A percentile compares a stretch with the other conserved stretches of the same genome.
These are phyloP conservation scores for Drosophila tristis DNA, from an alignment of 1,140 invertebrate genomes.

Conservation along the genomic window DNA sequence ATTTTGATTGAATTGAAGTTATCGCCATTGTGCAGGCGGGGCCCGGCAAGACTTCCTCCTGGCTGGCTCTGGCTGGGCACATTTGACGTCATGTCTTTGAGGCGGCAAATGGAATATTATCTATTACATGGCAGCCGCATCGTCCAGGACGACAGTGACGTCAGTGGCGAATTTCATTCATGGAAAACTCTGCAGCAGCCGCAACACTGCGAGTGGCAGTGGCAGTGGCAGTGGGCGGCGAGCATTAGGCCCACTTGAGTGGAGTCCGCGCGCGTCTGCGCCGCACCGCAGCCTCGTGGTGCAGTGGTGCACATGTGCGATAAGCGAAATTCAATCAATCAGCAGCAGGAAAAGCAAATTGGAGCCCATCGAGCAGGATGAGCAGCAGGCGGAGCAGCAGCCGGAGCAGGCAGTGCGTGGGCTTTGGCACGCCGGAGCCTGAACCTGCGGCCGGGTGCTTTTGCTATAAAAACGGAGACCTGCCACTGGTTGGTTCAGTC, in stretches of 20 bases:
- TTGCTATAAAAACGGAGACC: constrained; percentile 58
- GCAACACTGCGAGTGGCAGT: not conserved
- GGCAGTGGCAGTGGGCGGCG: not conserved
- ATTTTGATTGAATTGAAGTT: constrained; percentile 77
- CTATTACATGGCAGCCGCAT: not conserved
- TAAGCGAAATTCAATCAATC: constrained; percentile 83
- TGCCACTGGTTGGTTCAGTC: constrained; percentile 42
- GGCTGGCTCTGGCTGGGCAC: not conserved
- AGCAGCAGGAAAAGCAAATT: constrained; percentile 62
- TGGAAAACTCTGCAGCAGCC: not conserved
- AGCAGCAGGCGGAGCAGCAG: constrained; percentile 40
- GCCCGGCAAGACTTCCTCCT: not conserved
- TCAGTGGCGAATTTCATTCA: constrained; percentile 48
- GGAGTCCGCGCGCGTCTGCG: constrained; percentile 27
- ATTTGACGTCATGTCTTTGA: constrained; percentile 46
- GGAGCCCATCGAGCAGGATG: constrained; percentile 51
- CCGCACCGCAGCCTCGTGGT: constrained; percentile 10
- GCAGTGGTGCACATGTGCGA: constrained; percentile 83
- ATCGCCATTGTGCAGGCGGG: constrained; percentile 74
- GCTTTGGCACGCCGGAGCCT: not conserved
- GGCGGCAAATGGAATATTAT: constrained; percentile 19
- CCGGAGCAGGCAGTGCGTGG: constrained; percentile 1
- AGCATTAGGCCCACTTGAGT: constrained; percentile 40
- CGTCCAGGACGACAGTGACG: constrained; percentile 18
- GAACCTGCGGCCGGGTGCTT: not conserved